phyloP scores from a whole-genome alignment of 2,888 invertebrate species.

The Piscicola geometra region DNA sequence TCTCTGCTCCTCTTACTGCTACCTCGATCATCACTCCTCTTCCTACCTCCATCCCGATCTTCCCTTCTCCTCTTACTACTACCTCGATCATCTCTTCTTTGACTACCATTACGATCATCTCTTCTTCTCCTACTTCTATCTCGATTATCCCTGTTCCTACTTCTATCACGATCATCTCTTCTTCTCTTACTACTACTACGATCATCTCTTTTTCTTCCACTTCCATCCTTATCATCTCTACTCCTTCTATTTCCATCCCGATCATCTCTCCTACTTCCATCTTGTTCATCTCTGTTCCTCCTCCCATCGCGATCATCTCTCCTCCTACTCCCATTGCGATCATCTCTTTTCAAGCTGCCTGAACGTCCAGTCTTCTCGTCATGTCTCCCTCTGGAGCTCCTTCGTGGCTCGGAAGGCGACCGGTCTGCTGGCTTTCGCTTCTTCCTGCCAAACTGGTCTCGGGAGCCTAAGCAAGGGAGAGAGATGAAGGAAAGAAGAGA shows the following conservation, averaged over 20 bases:
- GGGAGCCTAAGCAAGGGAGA: background rate
- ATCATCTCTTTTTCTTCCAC: background rate
- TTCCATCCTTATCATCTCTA: background rate
- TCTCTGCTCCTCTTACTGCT: background rate
- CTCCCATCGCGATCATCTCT: background rate
- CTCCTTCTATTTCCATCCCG: background rate
- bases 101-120: constrained; percentile 7
- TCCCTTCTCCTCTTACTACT: background rate
- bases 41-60: background rate
- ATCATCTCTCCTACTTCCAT: background rate
- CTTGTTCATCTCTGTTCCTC: background rate
- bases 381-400: background rate
- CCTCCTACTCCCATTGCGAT: background rate
- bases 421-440: background rate
- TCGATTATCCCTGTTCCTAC: background rate
- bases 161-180: background rate
- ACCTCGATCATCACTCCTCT: background rate
- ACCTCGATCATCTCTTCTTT: background rate
- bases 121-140: background rate
- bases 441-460: constrained; percentile 7
- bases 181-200: background rate
- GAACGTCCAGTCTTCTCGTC: too few species aligned
- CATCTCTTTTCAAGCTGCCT: background rate
- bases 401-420: background rate
- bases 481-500: background rate